Evolutionary conservation across 2,113 vertebrate genomes (phyloP).

Genomic region (Nesospiza acunhae): DNA sequence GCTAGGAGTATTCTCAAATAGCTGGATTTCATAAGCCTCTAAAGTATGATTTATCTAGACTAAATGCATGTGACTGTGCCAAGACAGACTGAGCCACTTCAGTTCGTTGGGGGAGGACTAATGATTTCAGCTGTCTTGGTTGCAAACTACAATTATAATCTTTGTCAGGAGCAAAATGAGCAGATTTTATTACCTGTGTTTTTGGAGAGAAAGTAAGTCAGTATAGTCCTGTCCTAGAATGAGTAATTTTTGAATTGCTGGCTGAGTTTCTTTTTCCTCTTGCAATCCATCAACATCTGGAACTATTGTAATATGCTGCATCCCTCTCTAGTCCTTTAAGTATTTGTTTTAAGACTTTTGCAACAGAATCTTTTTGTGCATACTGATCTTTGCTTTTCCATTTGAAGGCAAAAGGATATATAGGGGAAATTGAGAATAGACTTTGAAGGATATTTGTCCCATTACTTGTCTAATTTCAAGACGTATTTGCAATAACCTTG

Average conservation of each 20-base stretch:
- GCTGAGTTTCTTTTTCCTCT: not conserved
- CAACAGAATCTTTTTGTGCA: not conserved
- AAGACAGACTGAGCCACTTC: not conserved
- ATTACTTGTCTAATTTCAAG: not conserved
- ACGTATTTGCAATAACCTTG: not conserved
- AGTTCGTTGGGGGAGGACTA: not conserved
- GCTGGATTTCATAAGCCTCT: not conserved
- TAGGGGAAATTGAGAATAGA: not conserved
- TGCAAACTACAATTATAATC: not conserved
- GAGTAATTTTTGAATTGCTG: not conserved
- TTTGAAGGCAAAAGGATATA: not conserved
- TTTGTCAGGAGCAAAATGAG: not conserved
- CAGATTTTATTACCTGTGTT: not conserved
- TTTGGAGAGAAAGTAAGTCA: not conserved
- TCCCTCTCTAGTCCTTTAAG: not conserved
- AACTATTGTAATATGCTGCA: not conserved
- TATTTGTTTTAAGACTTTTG: not conserved
- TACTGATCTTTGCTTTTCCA: not conserved
- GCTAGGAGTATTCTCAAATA: not conserved
- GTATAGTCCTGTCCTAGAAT: not conserved
- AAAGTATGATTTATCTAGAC: constrained; percentile 11
- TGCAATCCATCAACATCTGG: not conserved
- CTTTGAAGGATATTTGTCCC: not conserved
- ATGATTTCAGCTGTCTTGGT: constrained; percentile 1
- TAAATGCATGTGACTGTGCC: not conserved